phyloP scores from a whole-genome alignment of 2,888 invertebrate species.

The Zeuzera pyrina region DNA sequence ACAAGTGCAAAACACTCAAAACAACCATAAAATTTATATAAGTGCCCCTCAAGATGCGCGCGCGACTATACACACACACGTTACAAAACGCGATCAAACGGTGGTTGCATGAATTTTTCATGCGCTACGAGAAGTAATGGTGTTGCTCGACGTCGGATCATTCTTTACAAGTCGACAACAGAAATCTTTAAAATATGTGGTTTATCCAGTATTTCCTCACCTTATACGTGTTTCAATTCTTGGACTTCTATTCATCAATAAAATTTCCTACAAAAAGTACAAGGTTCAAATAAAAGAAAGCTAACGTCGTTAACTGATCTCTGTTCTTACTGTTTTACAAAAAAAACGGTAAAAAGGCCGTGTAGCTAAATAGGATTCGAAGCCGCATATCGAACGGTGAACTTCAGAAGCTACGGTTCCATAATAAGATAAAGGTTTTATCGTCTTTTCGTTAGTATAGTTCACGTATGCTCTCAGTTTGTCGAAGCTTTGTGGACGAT shows the following conservation, averaged over 20 bases:
- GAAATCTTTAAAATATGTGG: conserved; percentile 56
- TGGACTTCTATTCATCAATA: too few relatives aligned
- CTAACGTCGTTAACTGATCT: too few relatives aligned
- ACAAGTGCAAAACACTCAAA: too few relatives aligned
- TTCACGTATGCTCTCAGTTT: conserved; percentile 43
- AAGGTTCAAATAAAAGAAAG: too few relatives aligned
- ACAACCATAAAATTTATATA: too few relatives aligned
- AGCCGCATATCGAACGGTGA: conserved; percentile 10
- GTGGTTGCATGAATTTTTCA: conserved; percentile 66
- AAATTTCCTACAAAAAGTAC: too few relatives aligned
- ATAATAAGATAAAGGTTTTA: conserved; percentile 70
- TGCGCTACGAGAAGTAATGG: conserved; percentile 62
- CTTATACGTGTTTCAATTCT: neutral
- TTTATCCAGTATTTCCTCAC: conserved; percentile 26
- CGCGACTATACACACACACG: conserved; percentile 34
- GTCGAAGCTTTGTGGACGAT: conserved; percentile 45
- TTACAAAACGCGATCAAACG: conserved; percentile 61
- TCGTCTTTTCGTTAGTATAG: conserved; percentile 64
- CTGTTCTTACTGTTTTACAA: too few relatives aligned
- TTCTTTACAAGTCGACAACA: conserved; percentile 68
- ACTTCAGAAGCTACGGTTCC: conserved; percentile 15
- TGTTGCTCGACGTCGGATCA: conserved; percentile 59
- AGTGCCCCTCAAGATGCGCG: conserved; percentile 44
- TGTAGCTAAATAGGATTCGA: conserved; percentile 22
- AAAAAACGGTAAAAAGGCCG: neutral